These are phyloP conservation scores for Phragmatobia fuliginosa DNA, from an alignment of 2,888 invertebrate genomes.

Conservation along the genomic window DNA sequence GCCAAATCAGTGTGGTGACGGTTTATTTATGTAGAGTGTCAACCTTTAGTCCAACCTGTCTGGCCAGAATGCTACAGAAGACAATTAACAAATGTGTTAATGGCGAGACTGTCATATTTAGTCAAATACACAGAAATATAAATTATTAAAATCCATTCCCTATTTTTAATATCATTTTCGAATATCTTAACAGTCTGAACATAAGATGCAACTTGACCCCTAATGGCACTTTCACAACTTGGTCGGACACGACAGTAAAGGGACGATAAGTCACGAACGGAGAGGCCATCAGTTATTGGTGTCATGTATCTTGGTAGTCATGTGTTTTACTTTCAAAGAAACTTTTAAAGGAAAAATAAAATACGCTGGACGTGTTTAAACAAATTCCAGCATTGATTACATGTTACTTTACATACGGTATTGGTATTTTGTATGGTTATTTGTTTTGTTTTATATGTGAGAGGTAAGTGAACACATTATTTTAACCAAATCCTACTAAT, in stretches of 20 bases:
- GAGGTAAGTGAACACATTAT: too few species aligned
- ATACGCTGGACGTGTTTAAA: background rate
- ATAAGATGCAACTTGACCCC: conserved; percentile 1
- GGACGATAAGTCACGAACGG: conserved; percentile 1
- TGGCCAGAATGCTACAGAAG: too few species aligned
- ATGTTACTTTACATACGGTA: background rate
- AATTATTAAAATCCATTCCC: background rate
- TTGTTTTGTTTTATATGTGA: background rate
- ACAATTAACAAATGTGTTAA: too few species aligned
- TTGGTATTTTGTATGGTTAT: too few species aligned
- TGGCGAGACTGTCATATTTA: background rate
- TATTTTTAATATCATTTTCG: background rate
- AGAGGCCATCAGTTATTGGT: conserved; percentile 2
- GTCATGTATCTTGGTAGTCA: background rate
- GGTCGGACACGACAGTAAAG: conserved; percentile 9
- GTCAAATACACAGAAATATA: background rate
- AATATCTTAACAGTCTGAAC: background rate
- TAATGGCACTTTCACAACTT: conserved; percentile 6
- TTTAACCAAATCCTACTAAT: background rate
- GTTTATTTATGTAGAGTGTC: too few species aligned
- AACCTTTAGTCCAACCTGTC: too few species aligned
- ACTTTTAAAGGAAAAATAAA: background rate
- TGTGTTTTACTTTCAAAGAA: background rate
- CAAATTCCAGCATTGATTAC: background rate
- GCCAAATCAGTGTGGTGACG: too few species aligned